A percentile compares a stretch with the other conserved stretches of the same genome.
These are phyloP conservation scores for Sycophila sp. DNA, from an alignment of 1,140 invertebrate species.

Conservation along the genomic window DNA sequence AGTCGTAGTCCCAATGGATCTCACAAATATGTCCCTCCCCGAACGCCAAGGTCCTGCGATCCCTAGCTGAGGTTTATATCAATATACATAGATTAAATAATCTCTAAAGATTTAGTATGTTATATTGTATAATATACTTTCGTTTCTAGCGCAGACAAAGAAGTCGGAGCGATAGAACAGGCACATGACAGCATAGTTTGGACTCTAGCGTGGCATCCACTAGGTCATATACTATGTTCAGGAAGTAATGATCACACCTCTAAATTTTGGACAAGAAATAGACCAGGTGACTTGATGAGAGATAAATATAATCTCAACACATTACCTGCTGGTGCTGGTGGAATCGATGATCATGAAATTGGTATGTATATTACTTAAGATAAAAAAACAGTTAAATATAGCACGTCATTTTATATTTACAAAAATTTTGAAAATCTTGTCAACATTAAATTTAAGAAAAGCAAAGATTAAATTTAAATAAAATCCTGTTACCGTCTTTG, in stretches of 20 bases:
- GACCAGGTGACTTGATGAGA: conserved; percentile 97
- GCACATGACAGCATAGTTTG: conserved; percentile 99
- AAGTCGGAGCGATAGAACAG: conserved; percentile 97
- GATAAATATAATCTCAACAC: conserved; percentile 98
- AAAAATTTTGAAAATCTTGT: no score
- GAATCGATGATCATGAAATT: conserved; percentile 78
- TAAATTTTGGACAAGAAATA: conserved; percentile 99
- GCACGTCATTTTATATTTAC: no score
- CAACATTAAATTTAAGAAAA: no score
- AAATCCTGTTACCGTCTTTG: no score
- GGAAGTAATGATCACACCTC: conserved; percentile 98
- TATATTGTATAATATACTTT: conserved; percentile 29
- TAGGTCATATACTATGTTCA: conserved; percentile 98
- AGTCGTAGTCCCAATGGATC: no score
- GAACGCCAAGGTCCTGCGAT: no score
- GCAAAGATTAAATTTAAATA: no score
- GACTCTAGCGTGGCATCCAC: conserved; percentile 98
- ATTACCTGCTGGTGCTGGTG: conserved; percentile 78
- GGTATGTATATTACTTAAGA: conserved; percentile 60
- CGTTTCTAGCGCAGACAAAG: conserved; percentile 87
- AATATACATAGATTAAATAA: conserved; percentile 21
- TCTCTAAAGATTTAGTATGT: no score
- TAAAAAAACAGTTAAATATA: no score
- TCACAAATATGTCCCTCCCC: no score
- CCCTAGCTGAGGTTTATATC: no score